Conservation (phyloP, 2,888 invertebrate genomes). For the Tipula vernalis region DNA sequence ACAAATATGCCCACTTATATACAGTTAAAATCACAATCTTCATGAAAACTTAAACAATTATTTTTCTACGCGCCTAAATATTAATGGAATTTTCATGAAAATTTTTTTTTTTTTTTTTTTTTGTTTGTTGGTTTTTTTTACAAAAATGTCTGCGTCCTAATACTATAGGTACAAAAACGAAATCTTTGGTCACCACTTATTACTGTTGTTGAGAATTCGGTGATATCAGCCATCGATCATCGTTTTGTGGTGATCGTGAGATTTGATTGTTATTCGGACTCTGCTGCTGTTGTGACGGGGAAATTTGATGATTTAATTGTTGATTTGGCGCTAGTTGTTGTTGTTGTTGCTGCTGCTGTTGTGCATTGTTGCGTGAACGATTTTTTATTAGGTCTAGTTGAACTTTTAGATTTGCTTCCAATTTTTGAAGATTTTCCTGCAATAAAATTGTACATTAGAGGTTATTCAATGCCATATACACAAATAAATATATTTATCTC, state of each 20-base stretch:
- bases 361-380: neutral
- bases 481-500: too few relatives aligned
- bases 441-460: too few relatives aligned
- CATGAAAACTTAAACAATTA: neutral
- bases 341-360: neutral
- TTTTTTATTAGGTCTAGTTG: constrained; percentile 14
- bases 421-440: constrained; percentile 13
- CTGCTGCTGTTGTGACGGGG: neutral
- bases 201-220: neutral
- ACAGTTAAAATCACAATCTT: neutral
- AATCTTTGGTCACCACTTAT: too few relatives aligned
- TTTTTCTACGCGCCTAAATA: neutral
- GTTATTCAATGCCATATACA: neutral
- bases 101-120: too few relatives aligned
- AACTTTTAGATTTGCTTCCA: constrained; percentile 14
- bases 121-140: too few relatives aligned
- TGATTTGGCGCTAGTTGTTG: neutral
- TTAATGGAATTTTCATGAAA: neutral
- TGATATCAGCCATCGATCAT: constrained; percentile 13
- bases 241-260: neutral
- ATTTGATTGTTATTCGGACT: neutral
- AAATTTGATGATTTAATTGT: neutral
- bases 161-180: neutral
- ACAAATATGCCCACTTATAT: neutral
- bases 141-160: neutral